These are phyloP conservation scores for Nyctibius grandis DNA, from an alignment of 2,797 vertebrate genomes.

Conservation along the genomic window DNA sequence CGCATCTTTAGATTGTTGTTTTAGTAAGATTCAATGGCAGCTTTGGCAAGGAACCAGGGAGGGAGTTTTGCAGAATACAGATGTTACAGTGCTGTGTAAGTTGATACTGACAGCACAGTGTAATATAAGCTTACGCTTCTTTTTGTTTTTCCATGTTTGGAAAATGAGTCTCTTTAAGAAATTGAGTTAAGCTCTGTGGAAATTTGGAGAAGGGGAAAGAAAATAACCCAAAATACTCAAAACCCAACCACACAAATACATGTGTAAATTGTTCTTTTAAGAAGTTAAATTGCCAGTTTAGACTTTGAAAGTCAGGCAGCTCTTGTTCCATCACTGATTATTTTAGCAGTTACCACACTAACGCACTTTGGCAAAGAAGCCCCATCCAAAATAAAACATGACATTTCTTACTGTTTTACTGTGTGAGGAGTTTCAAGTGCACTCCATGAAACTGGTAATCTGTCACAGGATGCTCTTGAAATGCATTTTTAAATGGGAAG, in stretches of 20 bases:
- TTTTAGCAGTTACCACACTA: neutral
- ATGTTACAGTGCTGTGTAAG: neutral
- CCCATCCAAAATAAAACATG: neutral
- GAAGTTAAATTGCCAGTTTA: neutral
- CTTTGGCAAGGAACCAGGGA: neutral
- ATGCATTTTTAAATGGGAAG: neutral
- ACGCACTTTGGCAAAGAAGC: neutral
- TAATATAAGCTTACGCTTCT: neutral
- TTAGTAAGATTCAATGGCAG: neutral
- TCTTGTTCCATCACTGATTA: neutral
- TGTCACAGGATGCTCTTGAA: neutral
- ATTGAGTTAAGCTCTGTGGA: neutral
- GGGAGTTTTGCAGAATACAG: neutral
- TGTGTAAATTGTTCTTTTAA: neutral
- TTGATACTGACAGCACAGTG: neutral
- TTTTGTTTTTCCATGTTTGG: neutral
- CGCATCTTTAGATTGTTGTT: neutral
- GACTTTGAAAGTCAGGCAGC: neutral
- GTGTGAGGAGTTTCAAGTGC: neutral
- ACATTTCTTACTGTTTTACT: neutral
- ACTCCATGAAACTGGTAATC: rapidly evolving
- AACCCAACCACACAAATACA: neutral
- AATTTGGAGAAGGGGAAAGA: neutral
- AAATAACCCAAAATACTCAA: rapidly evolving
- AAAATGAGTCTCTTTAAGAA: neutral